phyloP scores from a whole-genome alignment of 2,888 invertebrate genomes.

The Buathra laborator region DNA sequence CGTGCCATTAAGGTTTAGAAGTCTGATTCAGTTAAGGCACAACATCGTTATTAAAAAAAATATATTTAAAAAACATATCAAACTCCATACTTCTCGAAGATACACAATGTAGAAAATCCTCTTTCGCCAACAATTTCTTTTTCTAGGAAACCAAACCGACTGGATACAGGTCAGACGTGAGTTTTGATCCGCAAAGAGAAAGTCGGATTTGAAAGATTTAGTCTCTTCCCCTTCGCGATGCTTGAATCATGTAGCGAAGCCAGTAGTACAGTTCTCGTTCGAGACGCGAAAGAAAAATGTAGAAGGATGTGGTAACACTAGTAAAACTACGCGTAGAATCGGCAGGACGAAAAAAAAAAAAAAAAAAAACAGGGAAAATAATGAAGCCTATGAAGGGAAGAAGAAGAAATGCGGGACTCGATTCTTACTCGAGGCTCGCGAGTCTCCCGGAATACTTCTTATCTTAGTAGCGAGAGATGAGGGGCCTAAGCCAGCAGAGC shows the following conservation, averaged over 20 bases:
- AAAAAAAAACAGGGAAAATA: background rate
- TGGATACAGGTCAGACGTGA: background rate
- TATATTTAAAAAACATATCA: background rate
- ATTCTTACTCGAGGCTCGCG: conserved; percentile 2
- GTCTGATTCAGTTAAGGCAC: no score
- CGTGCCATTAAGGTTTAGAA: no score
- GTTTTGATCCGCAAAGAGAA: background rate
- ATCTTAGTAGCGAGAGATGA: conserved; percentile 36
- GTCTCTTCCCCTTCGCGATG: background rate
- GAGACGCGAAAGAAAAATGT: background rate
- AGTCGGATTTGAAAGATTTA: conserved; percentile 9
- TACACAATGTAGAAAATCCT: background rate
- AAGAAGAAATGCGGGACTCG: background rate
- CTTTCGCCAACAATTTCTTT: background rate
- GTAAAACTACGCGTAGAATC: conserved; percentile 8
- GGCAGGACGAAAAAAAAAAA: background rate
- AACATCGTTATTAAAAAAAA: background rate
- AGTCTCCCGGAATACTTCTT: conserved; percentile 27
- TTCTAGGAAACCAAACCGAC: background rate
- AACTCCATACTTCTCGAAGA: background rate
- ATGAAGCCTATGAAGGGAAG: conserved; percentile 5
- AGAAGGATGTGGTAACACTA: background rate
- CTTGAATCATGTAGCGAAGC: background rate
- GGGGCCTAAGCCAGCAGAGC: conserved; percentile 37
- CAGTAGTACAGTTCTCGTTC: background rate